phyloP scores from a whole-genome alignment of 2,113 vertebrate genomes.

The Pollachius pollachius region DNA sequence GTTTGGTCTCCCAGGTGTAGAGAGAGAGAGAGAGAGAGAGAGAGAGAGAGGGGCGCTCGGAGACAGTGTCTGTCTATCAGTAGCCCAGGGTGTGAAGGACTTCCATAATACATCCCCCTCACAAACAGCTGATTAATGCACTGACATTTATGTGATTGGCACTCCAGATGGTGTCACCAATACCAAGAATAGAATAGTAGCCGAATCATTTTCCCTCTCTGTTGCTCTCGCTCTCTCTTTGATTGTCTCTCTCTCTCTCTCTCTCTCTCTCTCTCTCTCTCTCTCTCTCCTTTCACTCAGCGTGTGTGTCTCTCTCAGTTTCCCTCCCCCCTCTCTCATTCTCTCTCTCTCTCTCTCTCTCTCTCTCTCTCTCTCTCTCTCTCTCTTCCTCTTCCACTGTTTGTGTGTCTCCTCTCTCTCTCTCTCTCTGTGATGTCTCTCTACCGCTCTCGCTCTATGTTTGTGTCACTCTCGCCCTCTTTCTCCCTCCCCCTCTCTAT shows the following conservation, averaged over 20 bases:
- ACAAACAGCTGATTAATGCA: slow-evolving; percentile 63
- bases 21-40: slow-evolving; percentile 41
- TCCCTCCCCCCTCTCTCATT: background rate
- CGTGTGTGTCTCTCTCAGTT: background rate
- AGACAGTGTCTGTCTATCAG: slow-evolving; percentile 22
- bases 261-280: background rate
- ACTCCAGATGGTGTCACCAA: slow-evolving; percentile 34
- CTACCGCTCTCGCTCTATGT: background rate
- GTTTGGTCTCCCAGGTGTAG: slow-evolving; percentile 28
- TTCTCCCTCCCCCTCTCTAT: background rate
- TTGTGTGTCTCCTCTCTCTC: background rate
- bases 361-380: too few species aligned
- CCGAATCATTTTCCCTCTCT: background rate
- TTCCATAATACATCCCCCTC: slow-evolving; percentile 35
- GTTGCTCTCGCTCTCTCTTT: background rate
- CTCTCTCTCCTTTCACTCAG: background rate
- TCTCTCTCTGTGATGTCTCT: background rate
- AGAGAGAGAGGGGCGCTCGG: background rate
- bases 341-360: background rate
- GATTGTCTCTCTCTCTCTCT: background rate
- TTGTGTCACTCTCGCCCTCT: background rate
- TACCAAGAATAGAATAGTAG: slow-evolving; percentile 24
- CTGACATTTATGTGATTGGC: slow-evolving; percentile 65
- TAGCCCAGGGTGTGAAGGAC: slow-evolving; percentile 29
- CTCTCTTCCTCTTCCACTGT: background rate